These are phyloP conservation scores for Caloenas nicobarica DNA, from an alignment of 2,113 vertebrate species.

Conservation along the genomic window DNA sequence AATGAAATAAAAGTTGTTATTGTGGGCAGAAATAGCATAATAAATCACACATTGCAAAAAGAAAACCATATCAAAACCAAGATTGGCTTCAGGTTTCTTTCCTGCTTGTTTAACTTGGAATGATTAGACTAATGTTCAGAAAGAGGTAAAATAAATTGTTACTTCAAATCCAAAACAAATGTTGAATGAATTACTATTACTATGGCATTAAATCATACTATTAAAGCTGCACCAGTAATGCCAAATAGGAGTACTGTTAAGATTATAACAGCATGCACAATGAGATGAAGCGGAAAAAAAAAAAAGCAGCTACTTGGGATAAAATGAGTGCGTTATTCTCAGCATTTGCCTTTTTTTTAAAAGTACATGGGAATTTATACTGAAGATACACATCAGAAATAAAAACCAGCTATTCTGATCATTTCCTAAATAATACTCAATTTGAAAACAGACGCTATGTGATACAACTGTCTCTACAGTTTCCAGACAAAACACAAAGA, in stretches of 20 bases:
- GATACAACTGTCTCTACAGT: not conserved
- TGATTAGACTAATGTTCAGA: not conserved
- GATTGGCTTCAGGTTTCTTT: not conserved
- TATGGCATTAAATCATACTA: not conserved
- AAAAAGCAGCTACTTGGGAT: not conserved
- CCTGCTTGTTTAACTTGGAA: not conserved
- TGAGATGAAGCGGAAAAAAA: not conserved
- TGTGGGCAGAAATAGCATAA: not conserved
- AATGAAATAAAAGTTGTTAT: not conserved
- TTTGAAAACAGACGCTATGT: not conserved
- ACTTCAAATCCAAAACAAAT: not conserved
- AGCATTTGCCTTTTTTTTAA: not conserved
- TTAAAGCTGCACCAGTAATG: not conserved
- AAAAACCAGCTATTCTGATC: not conserved
- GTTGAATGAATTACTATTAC: not conserved
- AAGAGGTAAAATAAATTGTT: not conserved
- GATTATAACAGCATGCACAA: not conserved
- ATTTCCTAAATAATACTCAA: not conserved
- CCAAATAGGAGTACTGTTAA: not conserved
- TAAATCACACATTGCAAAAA: not conserved
- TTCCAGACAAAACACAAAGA: not conserved
- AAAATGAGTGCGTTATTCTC: not conserved
- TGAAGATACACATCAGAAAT: not conserved
- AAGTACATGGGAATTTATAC: not conserved
- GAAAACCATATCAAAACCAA: not conserved